Evolutionary conservation across 2,113 vertebrate species (phyloP).

Genomic region (Lepisosteus oculatus): DNA sequence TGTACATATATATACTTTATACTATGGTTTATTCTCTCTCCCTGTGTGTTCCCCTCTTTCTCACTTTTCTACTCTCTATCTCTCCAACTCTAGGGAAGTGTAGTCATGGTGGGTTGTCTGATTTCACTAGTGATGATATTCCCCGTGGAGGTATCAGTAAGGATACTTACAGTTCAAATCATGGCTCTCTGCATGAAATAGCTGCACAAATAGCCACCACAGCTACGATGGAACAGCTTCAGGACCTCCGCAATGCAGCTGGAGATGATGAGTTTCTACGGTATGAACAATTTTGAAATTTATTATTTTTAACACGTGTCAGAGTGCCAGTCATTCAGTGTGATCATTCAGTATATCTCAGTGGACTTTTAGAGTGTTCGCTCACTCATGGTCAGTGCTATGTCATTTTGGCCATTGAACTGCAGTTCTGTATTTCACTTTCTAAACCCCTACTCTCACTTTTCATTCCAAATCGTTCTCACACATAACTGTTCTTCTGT

Average conservation of each 20-base stretch:
- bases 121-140: conserved; percentile 40
- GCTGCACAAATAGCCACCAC: conserved; percentile 50
- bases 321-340: no score
- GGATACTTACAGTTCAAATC: conserved; percentile 47
- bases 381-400: no score
- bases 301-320: no score
- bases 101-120: conserved; percentile 60
- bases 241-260: conserved; percentile 50
- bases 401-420: neutral
- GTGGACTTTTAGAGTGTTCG: neutral
- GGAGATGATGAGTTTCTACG: conserved; percentile 54
- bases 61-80: neutral
- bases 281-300: conserved; percentile 28
- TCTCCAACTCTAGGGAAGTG: conserved; percentile 55
- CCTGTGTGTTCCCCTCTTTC: neutral
- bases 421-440: neutral
- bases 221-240: conserved; percentile 52
- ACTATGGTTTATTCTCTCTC: neutral
- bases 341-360: no score
- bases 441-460: neutral
- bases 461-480: neutral
- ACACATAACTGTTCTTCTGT: neutral
- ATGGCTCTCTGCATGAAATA: conserved; percentile 35
- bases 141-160: conserved; percentile 63
- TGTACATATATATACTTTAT: neutral